Conservation (phyloP, 2,888 invertebrate genomes). For the Cremastinae sp. region DNA sequence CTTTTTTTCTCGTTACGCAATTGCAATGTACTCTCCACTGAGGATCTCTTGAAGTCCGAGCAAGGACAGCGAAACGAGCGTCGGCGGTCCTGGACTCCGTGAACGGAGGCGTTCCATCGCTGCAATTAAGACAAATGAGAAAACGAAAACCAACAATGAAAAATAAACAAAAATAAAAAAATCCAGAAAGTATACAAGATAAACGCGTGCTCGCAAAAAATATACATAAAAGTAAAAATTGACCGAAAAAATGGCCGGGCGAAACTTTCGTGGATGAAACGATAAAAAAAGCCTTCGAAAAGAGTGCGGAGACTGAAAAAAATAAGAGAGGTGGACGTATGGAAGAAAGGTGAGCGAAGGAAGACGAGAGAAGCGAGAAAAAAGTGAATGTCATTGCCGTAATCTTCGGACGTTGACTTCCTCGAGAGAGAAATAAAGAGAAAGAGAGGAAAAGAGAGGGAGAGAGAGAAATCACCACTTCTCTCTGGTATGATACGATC, state of each 20-base stretch:
- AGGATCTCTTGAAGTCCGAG: slow-evolving; percentile 15
- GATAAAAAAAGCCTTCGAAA: background rate
- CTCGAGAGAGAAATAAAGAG: slow-evolving; percentile 62
- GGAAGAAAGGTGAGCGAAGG: slow-evolving; percentile 61
- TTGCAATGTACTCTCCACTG: slow-evolving; percentile 20
- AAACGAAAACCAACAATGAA: slow-evolving; percentile 53
- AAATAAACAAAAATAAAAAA: slow-evolving; percentile 7
- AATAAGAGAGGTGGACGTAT: slow-evolving; percentile 57
- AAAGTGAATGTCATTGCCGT: slow-evolving; percentile 80
- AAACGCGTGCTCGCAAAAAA: slow-evolving; percentile 1
- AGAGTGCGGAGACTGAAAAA: slow-evolving; percentile 60
- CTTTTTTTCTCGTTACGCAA: slow-evolving; percentile 67
- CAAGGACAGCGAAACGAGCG: slow-evolving; percentile 60
- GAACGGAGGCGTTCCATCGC: slow-evolving; percentile 73
- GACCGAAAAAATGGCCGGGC: background rate
- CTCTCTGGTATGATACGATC: slow-evolving; percentile 43
- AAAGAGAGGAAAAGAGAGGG: slow-evolving; percentile 28
- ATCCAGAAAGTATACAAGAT: slow-evolving; percentile 8
- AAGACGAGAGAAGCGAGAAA: slow-evolving; percentile 76
- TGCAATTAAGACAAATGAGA: slow-evolving; percentile 73
- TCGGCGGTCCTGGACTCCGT: slow-evolving; percentile 64
- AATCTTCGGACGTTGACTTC: slow-evolving; percentile 80
- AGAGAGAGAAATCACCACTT: slow-evolving; percentile 43
- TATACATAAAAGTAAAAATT: background rate
- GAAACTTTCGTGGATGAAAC: background rate